A percentile compares a stretch with the other conserved stretches of the same genome.
Evolutionary conservation across 2,888 invertebrate species (phyloP).

Genomic region (Aproaerema taeniolella): DNA sequence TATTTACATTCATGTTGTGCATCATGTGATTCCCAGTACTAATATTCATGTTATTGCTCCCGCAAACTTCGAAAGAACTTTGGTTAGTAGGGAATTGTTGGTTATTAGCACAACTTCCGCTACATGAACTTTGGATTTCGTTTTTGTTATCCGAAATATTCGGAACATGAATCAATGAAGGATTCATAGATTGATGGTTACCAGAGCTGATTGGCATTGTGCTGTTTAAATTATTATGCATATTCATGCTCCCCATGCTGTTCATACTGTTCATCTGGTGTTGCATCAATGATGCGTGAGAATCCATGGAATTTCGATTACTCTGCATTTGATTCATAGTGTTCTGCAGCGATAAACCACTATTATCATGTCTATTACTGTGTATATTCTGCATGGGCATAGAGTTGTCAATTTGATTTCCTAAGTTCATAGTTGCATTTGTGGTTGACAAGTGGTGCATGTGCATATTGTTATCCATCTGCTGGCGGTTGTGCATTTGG

Average conservation of each 20-base stretch:
- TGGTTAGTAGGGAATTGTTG: slow-evolving; percentile 56
- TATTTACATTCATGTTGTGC: slow-evolving; percentile 59
- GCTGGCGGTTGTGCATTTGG: slow-evolving; percentile 66
- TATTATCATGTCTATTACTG: slow-evolving; percentile 59
- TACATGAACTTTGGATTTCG: slow-evolving; percentile 64
- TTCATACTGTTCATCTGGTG: slow-evolving; percentile 61
- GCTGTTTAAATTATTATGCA: slow-evolving; percentile 56
- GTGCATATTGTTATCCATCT: slow-evolving; percentile 60
- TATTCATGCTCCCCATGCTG: slow-evolving; percentile 58
- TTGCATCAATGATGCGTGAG: slow-evolving; percentile 59
- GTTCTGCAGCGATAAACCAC: slow-evolving; percentile 59
- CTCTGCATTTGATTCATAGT: slow-evolving; percentile 63
- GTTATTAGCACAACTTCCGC: slow-evolving; percentile 62
- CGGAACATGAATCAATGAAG: slow-evolving; percentile 59
- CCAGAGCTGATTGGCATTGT: slow-evolving; percentile 59
- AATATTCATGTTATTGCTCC: slow-evolving; percentile 55
- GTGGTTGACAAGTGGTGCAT: slow-evolving; percentile 66
- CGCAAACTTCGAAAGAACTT: slow-evolving; percentile 59
- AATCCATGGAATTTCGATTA: slow-evolving; percentile 57
- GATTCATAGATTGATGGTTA: slow-evolving; percentile 58
- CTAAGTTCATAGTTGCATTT: slow-evolving; percentile 47
- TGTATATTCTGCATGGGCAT: slow-evolving; percentile 52
- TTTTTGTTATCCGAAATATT: slow-evolving; percentile 71
- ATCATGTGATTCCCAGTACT: slow-evolving; percentile 49
- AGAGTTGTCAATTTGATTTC: slow-evolving; percentile 58